A percentile compares a stretch with the other conserved stretches of the same genome.
Evolutionary conservation across 2,888 invertebrate species (phyloP).

Genomic region (Camponotus fellah): DNA sequence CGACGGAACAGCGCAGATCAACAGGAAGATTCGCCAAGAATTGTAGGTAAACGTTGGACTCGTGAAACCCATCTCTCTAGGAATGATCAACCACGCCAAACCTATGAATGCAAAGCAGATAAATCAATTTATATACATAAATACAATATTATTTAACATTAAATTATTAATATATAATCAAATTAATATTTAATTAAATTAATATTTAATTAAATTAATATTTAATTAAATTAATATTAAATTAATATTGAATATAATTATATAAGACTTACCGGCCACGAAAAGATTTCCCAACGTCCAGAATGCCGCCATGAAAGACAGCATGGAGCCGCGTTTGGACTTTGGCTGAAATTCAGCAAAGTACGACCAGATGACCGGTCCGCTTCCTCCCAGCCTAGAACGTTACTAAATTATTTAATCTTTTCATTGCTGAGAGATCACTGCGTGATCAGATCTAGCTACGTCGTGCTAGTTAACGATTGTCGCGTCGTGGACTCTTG

Average conservation of each 20-base stretch:
- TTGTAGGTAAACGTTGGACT: constrained; percentile 92
- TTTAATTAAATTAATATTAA: too few relatives aligned
- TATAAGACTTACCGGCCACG: constrained; percentile 90
- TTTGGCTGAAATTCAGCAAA: constrained; percentile 98
- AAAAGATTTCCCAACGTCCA: constrained; percentile 98
- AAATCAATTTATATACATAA: not conserved
- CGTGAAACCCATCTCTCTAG: constrained; percentile 89
- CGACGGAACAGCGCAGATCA: constrained; percentile 95
- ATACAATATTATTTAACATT: not conserved
- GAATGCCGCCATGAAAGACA: constrained; percentile 97
- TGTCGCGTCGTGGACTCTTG: not conserved
- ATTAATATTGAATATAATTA: not conserved
- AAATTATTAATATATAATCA: too few relatives aligned
- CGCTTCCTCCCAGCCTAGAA: constrained; percentile 93
- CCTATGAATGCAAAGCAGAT: constrained; percentile 83
- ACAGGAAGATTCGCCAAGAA: constrained; percentile 96
- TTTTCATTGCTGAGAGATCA: constrained; percentile 35
- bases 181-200: too few relatives aligned
- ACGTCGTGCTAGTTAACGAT: not conserved
- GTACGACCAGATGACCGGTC: constrained; percentile 98
- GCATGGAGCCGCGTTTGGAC: constrained; percentile 95
- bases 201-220: too few relatives aligned
- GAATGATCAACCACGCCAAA: constrained; percentile 88
- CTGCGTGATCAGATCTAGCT: not conserved
- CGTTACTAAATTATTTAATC: constrained; percentile 45